Base-by-base conservation (phyloP, 2,113 vertebrate species). In the Anolis sagrei region DNA sequence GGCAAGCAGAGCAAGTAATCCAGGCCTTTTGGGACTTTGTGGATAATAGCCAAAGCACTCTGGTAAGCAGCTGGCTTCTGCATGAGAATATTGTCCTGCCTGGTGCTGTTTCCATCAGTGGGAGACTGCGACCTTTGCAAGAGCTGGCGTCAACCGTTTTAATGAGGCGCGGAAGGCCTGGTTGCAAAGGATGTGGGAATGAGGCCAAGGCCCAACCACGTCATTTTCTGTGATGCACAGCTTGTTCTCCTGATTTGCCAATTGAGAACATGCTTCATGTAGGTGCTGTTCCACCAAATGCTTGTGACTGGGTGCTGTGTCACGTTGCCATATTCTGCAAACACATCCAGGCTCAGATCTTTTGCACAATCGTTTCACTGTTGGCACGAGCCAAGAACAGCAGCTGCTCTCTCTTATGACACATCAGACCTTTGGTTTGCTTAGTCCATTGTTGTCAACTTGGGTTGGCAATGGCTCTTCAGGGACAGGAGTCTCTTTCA, bases 1-100 rank as follows among this genome's bases (percentile, higher is more conserved):
- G 96, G 87, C 93, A 95, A 29, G 89, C 92, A 64, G 97, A 97
- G 87, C 96, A 98, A 91, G 97, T 98, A 92, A 96, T 95, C 83
- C 92, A 96, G 89, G 96, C 95, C 29, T 78, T 98, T 86, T 91
- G 96, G 72, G 97, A 98, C 91, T 98, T 98, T 91, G 96, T 97
- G 49, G 95, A 96, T 0, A 93, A 97, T 32, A 96, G 97, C 93
- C 92, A 68, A 18, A 91, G 90, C 62, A 94, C 97, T 82, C 89
- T 98, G 97, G 98, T 98, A 90, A 61, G 97, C 75, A 1, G 29
- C 25, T 19, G 3, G 13, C 1, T 11, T 16, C 73, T 36, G 86
- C 64, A 10, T 2, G 1, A 1, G 7, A 27, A 5, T 48, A 5
- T 1, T 2, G 5, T 7, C 0, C 19, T 1, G n/a, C 23, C 9